phyloP scores from a whole-genome alignment of 2,113 vertebrate species.

The Ageneiosus marmoratus region DNA sequence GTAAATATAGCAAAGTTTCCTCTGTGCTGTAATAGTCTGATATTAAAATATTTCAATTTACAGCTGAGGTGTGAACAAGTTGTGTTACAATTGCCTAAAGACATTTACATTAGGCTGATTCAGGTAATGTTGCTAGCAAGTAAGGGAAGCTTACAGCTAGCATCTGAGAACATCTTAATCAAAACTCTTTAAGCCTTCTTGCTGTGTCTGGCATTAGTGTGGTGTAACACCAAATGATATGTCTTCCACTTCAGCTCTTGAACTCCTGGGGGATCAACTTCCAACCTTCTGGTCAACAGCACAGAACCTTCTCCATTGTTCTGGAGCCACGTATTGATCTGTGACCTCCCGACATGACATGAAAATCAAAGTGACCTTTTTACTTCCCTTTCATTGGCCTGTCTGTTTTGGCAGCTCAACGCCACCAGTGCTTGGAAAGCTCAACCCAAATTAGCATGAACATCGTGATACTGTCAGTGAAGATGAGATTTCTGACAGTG shows the following conservation, averaged over 20 bases:
- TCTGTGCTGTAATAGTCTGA: neutral
- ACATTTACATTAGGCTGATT: too few relatives aligned
- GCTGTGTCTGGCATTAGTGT: neutral
- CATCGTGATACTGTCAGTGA: neutral
- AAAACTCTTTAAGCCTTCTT: neutral
- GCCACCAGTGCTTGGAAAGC: neutral
- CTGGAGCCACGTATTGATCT: neutral
- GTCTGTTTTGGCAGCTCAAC: neutral
- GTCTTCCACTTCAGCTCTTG: neutral
- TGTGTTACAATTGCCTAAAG: neutral
- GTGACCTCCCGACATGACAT: neutral
- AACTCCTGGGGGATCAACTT: neutral
- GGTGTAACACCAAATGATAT: neutral
- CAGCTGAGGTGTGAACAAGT: neutral
- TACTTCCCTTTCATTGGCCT: neutral
- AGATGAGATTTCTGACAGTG: neutral
- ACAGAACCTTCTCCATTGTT: neutral
- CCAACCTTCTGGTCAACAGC: neutral
- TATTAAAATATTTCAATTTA: neutral
- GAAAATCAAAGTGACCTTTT: constrained; percentile 10
- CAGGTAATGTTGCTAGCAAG: neutral
- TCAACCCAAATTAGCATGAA: neutral
- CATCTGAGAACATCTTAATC: neutral
- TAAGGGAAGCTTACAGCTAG: neutral
- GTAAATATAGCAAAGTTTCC: too few relatives aligned